Evolutionary conservation across 2,113 vertebrate genomes (phyloP), one percentile per base, ranked within the genome.

Genomic region (Ptilorrhoa leucosticta): DNA sequence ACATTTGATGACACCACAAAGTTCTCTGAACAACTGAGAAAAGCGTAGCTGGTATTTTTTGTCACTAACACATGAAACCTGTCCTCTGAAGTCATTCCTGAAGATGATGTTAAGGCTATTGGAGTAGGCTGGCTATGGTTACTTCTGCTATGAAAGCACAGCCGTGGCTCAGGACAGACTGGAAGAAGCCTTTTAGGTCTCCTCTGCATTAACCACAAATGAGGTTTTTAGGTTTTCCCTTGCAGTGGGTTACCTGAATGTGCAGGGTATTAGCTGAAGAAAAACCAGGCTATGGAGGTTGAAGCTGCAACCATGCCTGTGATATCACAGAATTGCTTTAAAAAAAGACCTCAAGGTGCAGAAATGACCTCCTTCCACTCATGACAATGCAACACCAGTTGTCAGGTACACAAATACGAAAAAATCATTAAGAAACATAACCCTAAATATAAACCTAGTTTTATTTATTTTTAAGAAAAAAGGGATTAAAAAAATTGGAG

Each of bases 391-490:
- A 89, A 93, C 80, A 94, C 47, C 88, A 77, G 44, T 33, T 65
- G 28, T 57, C 84, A 71, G 45, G 54, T 79, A 85, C 93, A 93
- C 83, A 95, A 84, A 96, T 90, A 96, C 27, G 91, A 96, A 77
- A 90, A 97, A 80, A 79, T n/a, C 15, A 76, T 94, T 90, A 64
- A 78, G 77, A 96, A 96, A 93, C 80, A 89, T 71, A 95, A 97
- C 68, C 48, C 87, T 94, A 93, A 93, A 97, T 95, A 90, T 40
- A 94, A 96, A 96, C 65, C 45, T 69, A 95, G 22, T 73, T 95
- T 96, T 65, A 95, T 91, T 94, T 76, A 15, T 60, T 91, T 90
- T 88, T 85, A 89, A 87, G 57, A 73, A 94, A 90, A 60, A 79
- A 31, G 17, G n/a, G 83, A 80, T 75, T 91, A 60, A 91, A 97